Evolutionary conservation across 2,797 vertebrate genomes (phyloP), one percentile per base, ranked within the genome.

Genomic region (Ptychadena robeensis): DNA sequence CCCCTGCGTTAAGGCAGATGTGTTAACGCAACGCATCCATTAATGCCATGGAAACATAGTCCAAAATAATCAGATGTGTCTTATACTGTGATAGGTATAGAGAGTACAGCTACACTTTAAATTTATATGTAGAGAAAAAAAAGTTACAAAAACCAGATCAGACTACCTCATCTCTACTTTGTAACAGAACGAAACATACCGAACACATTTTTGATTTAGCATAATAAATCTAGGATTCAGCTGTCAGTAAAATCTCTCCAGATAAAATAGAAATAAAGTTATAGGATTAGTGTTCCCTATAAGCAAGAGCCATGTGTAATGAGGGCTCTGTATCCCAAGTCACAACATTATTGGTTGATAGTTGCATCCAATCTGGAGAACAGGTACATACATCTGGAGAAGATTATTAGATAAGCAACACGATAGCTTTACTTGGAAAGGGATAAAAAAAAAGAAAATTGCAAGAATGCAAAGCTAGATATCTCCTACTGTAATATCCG

Each of bases 171-270:
- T 37, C 72, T 63, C 57, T 70, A 84, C 81, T 61, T 76, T 85
- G 83, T 85, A 85, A 85, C 76, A 78, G 83, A 85, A 85, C 66
- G 80, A 85, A 79, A 76, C 66, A 65, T 63, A 69, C 53, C 72
- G 70, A 85, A 85, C 73, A 76, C 59, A 76, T 81, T 80, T 80
- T 80, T 28, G 37, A 57, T 75, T 72, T 85, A 80, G 70, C 57
- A 66, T 85, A 80, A 85, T 85, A 85, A 85, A 85, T 80, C 78
- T 37, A 76, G 38, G 59, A 65, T 81, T 81, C 48, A 76, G 38
- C 38, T 44, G 65, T 75, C 38, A 75, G 72, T 22, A 66, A 61
- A 66, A 76, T 65, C 76, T 65, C 31, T 70, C 70, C 74, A 85
- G 77, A 80, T 75, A 75, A 80, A 74, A 69, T 69, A 34, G 63